Percentiles rank a stretch among this genome's conserved stretches.
phyloP scores from a whole-genome alignment of 2,797 vertebrate genomes.

The Micropoecilia bifurca region DNA sequence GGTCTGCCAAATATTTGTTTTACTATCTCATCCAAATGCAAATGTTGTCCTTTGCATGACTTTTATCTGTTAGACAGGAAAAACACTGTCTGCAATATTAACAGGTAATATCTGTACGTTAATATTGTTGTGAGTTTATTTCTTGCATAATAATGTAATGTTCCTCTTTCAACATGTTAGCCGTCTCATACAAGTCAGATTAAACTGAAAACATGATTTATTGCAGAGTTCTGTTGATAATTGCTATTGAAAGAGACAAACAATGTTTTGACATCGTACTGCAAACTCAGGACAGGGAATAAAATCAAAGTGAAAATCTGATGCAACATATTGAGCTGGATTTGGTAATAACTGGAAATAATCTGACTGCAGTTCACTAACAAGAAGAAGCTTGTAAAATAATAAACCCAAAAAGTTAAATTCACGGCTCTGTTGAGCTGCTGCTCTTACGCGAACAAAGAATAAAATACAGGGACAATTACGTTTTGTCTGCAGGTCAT shows the following conservation, averaged over 20 bases:
- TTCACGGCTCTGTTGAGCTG: neutral
- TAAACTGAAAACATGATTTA: neutral
- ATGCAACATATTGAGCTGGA: neutral
- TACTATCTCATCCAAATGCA: neutral
- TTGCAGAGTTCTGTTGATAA: neutral
- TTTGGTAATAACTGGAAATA: neutral
- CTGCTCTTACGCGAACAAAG: neutral
- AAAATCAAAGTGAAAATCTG: neutral
- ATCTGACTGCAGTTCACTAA: neutral
- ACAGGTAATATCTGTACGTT: neutral
- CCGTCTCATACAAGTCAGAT: neutral
- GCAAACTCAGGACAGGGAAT: neutral
- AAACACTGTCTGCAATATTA: too few relatives aligned
- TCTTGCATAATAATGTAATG: neutral
- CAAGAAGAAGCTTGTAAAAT: neutral
- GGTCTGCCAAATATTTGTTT: neutral
- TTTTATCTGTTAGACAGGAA: too few relatives aligned
- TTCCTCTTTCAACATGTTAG: neutral
- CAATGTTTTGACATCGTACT: neutral
- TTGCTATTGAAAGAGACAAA: neutral
- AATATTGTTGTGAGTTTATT: neutral
- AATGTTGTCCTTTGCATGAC: neutral
- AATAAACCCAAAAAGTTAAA: neutral
- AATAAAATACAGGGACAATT: neutral
- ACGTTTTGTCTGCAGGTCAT: constrained; percentile 10